A percentile compares a stretch with the other conserved stretches of the same genome.
These are phyloP conservation scores for Sarcophaga variegata DNA, from an alignment of 2,888 invertebrate genomes.

Conservation along the genomic window DNA sequence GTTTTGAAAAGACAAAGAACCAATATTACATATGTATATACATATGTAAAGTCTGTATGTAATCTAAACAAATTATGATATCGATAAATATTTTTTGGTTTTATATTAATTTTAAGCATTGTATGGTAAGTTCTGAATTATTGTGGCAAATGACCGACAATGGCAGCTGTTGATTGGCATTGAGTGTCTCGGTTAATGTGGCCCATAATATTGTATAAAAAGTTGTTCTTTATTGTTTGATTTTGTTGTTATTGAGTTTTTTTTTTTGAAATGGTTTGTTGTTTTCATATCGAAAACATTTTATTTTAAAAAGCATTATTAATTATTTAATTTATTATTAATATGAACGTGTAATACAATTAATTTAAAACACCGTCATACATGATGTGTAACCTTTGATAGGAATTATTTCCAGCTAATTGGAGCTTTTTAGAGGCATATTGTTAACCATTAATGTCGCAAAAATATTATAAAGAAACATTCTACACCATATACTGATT, in stretches of 20 bases:
- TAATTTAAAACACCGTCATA: neutral
- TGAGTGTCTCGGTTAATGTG: constrained; percentile 56
- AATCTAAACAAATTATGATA: no score
- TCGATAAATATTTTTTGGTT: neutral
- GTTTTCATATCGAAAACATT: constrained; percentile 45
- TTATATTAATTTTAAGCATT: no score
- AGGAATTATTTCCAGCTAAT: neutral
- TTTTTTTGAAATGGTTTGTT: constrained; percentile 45
- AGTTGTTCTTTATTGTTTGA: constrained; percentile 52
- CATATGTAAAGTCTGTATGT: no score
- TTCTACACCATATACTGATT: no score
- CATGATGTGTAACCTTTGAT: neutral
- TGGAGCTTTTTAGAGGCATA: neutral
- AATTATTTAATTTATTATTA: constrained; percentile 54
- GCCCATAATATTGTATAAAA: constrained; percentile 60
- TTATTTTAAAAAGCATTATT: constrained; percentile 52
- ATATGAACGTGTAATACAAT: neutral
- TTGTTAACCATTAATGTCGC: neutral
- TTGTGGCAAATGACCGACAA: constrained; percentile 21
- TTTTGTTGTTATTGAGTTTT: constrained; percentile 12
- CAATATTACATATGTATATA: no score
- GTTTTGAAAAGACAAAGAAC: neutral
- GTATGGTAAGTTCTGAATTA: neutral
- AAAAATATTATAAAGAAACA: no score
- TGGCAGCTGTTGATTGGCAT: constrained; percentile 63